These are phyloP conservation scores for Sebastes ruberrimus DNA, from an alignment of 2,797 vertebrate species.

Conservation along the genomic window DNA sequence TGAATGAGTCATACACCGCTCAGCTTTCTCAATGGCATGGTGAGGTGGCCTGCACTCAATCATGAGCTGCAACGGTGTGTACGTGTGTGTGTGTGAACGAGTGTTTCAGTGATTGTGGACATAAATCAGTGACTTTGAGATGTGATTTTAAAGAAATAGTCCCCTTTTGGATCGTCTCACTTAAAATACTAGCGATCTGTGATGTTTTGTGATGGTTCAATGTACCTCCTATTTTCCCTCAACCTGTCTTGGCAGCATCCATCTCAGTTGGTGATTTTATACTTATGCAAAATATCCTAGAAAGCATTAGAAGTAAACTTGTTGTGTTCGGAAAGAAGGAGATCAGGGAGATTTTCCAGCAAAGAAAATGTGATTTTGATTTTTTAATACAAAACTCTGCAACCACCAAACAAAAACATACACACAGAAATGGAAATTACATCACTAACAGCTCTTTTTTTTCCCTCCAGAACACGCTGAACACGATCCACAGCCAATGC, in stretches of 20 bases:
- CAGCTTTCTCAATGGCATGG: conserved; percentile 41
- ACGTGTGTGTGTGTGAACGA: neutral
- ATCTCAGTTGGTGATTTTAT: neutral
- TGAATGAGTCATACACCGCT: conserved; percentile 64
- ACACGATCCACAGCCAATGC: neutral
- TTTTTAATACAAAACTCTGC: neutral
- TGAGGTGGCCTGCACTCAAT: conserved; percentile 46
- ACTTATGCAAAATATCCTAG: neutral
- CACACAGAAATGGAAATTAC: neutral
- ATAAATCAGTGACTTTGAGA: conserved; percentile 30
- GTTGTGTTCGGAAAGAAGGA: neutral
- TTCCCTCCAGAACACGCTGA: neutral
- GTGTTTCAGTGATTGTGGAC: conserved; percentile 11
- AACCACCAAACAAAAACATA: neutral
- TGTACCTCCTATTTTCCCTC: neutral
- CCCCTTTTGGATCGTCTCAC: neutral
- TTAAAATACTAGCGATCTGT: neutral
- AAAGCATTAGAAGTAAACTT: neutral
- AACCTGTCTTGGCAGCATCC: neutral
- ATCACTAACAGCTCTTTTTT: neutral
- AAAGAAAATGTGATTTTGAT: neutral
- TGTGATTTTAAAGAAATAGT: conserved; percentile 3
- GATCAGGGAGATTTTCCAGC: neutral
- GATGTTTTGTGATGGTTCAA: neutral
- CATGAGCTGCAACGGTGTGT: conserved; percentile 10